A percentile compares a stretch with the other conserved stretches of the same genome.
phyloP scores from a whole-genome alignment of 2,888 invertebrate genomes.

The Pyrocoelia pectoralis region DNA sequence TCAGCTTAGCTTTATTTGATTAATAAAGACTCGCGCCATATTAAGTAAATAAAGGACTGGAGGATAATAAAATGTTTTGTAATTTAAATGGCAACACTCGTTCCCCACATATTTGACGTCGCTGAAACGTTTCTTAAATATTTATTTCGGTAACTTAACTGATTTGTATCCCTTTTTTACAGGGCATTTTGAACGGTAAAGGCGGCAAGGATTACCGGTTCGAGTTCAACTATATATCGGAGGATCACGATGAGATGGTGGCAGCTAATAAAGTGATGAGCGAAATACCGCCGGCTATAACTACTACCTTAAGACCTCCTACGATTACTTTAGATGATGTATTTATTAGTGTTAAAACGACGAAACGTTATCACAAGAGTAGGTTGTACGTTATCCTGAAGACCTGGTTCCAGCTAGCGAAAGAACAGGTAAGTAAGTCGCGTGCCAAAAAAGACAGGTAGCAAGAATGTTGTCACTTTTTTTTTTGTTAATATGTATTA shows the following conservation, averaged over 20 bases:
- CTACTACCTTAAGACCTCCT: conserved; percentile 65
- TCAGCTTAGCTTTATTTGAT: not conserved
- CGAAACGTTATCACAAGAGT: conserved; percentile 84
- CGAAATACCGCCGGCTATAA: conserved; percentile 51
- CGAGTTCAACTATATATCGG: conserved; percentile 47
- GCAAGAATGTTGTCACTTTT: no score
- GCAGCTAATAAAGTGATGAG: conserved; percentile 37
- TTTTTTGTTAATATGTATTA: no score
- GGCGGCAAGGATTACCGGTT: conserved; percentile 43
- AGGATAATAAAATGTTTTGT: conserved; percentile 8
- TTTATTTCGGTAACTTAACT: not conserved
- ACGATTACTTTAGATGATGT: conserved; percentile 83
- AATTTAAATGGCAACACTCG: conserved; percentile 14
- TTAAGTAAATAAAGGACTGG: conserved; percentile 6
- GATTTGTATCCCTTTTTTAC: conserved; percentile 38
- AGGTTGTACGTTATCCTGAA: conserved; percentile 87
- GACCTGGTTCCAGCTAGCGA: conserved; percentile 95
- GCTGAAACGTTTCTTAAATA: not conserved
- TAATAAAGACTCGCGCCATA: not conserved
- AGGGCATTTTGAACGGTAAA: conserved; percentile 49
- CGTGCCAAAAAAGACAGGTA: not conserved
- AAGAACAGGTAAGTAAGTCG: conserved; percentile 78
- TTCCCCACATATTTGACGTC: not conserved
- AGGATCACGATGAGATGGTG: conserved; percentile 39
- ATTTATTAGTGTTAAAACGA: conserved; percentile 96